Base-by-base conservation (phyloP, 2,113 vertebrate species). In the Spea bombifrons region DNA sequence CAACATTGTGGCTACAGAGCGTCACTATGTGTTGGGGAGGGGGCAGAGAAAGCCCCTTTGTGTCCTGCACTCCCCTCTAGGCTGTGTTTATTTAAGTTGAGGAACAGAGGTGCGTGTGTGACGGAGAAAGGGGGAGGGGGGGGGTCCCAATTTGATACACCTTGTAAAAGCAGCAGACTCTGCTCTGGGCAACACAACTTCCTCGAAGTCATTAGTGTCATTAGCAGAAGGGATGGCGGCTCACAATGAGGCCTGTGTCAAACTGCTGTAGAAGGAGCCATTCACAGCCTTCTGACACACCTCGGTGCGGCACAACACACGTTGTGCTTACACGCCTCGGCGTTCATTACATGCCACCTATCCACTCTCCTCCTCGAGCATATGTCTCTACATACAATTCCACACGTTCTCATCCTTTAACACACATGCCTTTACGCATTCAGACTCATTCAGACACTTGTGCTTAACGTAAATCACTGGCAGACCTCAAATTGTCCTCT, bases 231-330 rank as follows among this genome's bases (percentile, higher is more conserved):
- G 84, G 8, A 73, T 75, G 57, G 12, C 44, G 71, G 59, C 0
- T 10, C 83, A 88, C 89, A 88, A 88, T 86, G 85, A 81, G 76
- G 72, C 73, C 84, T 89, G 88, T 88, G 83, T n/a, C 0, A 83
- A 76, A 66, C 45, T 43, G 0, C 10, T 16, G 0, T 0, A 80
- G 64, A 67, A 73, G 57, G 53, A 64, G 16, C 50, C 0, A 5
- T 64, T 82, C 16, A 0, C 15, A 0, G 57, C 74, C 64, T 82
- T 15, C n/a, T 59, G 63, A 55, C 16, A 43, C 70, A 57, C 70
- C 77, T 71, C 57, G 49, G 30, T 30, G 30, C 30, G 30, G 43
- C 30, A 78, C 4, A 45, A 43, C 49, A 0, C 61, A 55, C 59
- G 66, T 53, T 65, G 13, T 68, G 8, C 15, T 16, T 52, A n/a